Percentiles rank a stretch among this genome's conserved stretches.
phyloP scores from a whole-genome alignment of 2,888 invertebrate genomes.

The Trissolcus brochymenae region DNA sequence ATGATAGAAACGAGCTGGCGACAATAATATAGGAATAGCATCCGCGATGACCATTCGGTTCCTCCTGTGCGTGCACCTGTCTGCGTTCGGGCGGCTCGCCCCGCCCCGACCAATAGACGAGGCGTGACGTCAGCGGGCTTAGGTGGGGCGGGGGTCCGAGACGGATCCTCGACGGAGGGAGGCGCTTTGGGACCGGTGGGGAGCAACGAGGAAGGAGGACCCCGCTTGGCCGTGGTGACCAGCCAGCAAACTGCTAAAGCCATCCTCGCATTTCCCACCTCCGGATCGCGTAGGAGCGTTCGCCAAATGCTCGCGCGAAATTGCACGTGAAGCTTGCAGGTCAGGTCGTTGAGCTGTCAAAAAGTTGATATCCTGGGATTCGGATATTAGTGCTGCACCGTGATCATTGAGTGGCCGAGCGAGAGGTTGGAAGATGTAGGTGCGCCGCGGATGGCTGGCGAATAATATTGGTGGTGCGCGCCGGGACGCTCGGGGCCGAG shows the following conservation, averaged over 20 bases:
- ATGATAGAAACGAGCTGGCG: constrained; percentile 33
- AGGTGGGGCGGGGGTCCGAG: constrained; percentile 74
- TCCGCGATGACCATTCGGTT: constrained; percentile 35
- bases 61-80: constrained; percentile 68
- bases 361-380: not conserved
- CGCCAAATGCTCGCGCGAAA: constrained; percentile 50
- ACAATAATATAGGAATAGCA: constrained; percentile 35
- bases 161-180: constrained; percentile 66
- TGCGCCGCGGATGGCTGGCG: constrained; percentile 15
- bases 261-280: constrained; percentile 63
- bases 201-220: constrained; percentile 58
- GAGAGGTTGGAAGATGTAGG: constrained; percentile 17
- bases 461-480: constrained; percentile 7
- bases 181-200: constrained; percentile 64
- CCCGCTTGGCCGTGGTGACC: constrained; percentile 52
- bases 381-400: not conserved
- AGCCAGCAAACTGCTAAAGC: constrained; percentile 56
- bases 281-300: constrained; percentile 54
- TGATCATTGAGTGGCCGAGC: not conserved
- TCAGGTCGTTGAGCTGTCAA: constrained; percentile 13
- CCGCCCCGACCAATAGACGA: constrained; percentile 73
- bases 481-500: constrained; percentile 2
- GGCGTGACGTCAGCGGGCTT: constrained; percentile 66
- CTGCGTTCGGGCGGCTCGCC: constrained; percentile 69
- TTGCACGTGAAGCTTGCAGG: constrained; percentile 33